These are phyloP conservation scores for Aphis craccivora DNA, from an alignment of 1,140 invertebrate species.

Conservation along the genomic window DNA sequence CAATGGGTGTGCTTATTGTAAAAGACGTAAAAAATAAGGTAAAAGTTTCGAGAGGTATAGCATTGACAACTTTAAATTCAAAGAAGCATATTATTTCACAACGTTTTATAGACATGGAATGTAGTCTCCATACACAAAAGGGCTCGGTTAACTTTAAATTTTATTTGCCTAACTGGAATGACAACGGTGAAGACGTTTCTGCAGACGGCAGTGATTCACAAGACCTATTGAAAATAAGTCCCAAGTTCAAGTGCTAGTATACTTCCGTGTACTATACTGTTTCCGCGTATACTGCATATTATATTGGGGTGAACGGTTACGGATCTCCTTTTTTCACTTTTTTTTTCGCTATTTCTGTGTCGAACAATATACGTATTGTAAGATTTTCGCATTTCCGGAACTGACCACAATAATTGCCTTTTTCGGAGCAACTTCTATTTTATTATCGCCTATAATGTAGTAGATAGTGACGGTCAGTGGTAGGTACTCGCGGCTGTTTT, in stretches of 20 bases:
- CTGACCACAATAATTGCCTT: not conserved
- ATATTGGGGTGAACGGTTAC: not conserved
- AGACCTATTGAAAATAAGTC: not conserved
- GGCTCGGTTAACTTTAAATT: not conserved
- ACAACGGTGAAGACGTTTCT: not conserved
- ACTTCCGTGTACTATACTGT: not conserved
- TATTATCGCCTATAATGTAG: not conserved
- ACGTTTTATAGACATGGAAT: not conserved
- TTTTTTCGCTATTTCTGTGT: not conserved
- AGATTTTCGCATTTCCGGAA: not conserved
- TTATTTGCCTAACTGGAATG: conserved; percentile 5
- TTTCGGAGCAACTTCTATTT: not conserved
- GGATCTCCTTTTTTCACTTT: not conserved
- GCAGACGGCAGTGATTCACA: not conserved
- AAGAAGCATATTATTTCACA: not conserved
- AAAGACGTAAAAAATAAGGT: not conserved
- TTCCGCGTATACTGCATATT: not conserved
- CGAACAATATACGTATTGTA: not conserved
- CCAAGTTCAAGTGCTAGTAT: not conserved
- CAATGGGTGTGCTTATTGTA: not conserved
- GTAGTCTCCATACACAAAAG: not conserved
- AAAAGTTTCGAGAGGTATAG: not conserved
- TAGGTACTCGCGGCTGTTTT: not conserved
- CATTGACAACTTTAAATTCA: not conserved
- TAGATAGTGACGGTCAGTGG: not conserved